A percentile compares a stretch with the other conserved stretches of the same genome.
phyloP scores from a whole-genome alignment of 2,888 invertebrate genomes.

The Mythimna pallens region DNA sequence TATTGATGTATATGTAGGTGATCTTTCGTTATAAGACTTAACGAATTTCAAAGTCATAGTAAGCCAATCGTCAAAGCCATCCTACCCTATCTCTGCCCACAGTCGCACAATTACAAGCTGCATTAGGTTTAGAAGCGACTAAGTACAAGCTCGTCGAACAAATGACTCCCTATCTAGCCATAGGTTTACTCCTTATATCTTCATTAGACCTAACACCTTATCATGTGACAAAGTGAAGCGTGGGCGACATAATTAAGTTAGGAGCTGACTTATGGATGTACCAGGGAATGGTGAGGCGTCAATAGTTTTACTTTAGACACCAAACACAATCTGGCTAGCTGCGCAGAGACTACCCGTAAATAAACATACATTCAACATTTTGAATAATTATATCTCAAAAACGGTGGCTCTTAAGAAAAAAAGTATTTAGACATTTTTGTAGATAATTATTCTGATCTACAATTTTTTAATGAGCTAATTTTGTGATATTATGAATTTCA shows the following conservation, averaged over 20 bases:
- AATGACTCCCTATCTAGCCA: slow-evolving; percentile 5
- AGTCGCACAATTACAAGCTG: not conserved
- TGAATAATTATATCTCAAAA: too few relatives aligned
- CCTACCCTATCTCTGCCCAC: not conserved
- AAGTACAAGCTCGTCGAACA: not conserved
- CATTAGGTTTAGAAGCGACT: too few relatives aligned
- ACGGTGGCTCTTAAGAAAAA: too few relatives aligned
- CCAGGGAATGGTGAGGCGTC: slow-evolving; percentile 4
- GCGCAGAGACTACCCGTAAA: not conserved
- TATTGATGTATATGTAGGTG: too few relatives aligned
- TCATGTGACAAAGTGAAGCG: slow-evolving; percentile 6
- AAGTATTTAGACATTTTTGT: too few relatives aligned
- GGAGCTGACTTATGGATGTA: slow-evolving; percentile 11
- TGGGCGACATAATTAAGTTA: slow-evolving; percentile 33
- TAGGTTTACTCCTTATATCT: slow-evolving; percentile 7
- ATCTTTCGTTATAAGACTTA: not conserved
- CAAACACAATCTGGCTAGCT: not conserved
- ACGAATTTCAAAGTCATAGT: not conserved
- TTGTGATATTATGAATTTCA: too few relatives aligned
- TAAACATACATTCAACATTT: not conserved
- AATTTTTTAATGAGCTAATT: too few relatives aligned
- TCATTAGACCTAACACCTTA: slow-evolving; percentile 28
- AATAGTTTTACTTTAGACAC: not conserved
- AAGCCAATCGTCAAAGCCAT: not conserved
- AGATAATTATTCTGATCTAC: too few relatives aligned